Conservation (phyloP, 2,888 invertebrate species). For the Mystacides longicornis region DNA sequence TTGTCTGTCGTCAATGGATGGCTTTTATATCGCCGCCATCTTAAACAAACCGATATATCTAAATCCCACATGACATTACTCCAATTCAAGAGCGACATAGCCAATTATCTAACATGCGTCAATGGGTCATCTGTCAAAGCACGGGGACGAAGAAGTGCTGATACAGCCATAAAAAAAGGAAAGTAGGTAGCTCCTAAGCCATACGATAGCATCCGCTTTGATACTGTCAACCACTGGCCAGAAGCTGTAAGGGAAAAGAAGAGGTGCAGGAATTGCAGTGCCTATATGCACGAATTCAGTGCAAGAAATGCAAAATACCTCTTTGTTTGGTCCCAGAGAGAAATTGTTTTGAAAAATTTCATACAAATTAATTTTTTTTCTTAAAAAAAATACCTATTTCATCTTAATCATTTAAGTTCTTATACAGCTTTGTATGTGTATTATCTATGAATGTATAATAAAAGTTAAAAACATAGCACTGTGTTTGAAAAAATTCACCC, state of each 20-base stretch:
- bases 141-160: no score
- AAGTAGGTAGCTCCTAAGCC: neutral
- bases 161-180: neutral
- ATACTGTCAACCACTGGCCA: conserved; percentile 4
- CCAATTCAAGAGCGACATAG: neutral
- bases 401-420: no score
- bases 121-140: neutral
- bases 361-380: neutral
- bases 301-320: no score
- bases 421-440: no score
- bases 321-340: neutral
- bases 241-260: conserved; percentile 1
- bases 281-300: no score
- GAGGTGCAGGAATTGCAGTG: conserved; percentile 2
- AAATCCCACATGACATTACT: neutral
- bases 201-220: neutral
- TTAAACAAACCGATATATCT: neutral
- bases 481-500: no score
- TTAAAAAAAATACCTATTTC: no score
- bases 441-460: no score
- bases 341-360: neutral
- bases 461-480: no score
- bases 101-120: neutral
- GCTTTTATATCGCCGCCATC: no score
- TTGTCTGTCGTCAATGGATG: no score